Percentiles rank a stretch among this genome's conserved stretches.
Evolutionary conservation across 2,113 vertebrate genomes (phyloP).

Genomic region (Cephalophus harveyi): DNA sequence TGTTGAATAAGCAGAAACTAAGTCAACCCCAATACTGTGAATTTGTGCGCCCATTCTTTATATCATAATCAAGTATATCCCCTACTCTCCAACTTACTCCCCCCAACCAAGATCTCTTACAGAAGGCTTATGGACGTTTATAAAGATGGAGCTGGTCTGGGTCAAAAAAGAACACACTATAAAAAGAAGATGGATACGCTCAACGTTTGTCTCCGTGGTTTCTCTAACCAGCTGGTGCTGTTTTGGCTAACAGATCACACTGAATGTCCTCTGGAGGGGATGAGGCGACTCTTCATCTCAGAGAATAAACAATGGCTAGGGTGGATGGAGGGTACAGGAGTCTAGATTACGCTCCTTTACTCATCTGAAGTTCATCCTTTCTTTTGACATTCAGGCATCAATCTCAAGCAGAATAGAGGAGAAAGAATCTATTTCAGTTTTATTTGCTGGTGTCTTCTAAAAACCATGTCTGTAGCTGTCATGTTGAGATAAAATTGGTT

Average conservation of each 20-base stretch:
- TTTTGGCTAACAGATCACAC: not conserved
- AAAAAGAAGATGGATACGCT: not conserved
- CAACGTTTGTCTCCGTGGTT: not conserved
- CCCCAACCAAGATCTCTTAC: not conserved
- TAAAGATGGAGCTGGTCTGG: not conserved
- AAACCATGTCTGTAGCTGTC: not conserved
- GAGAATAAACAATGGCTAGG: not conserved
- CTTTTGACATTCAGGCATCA: not conserved
- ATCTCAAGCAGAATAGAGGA: not conserved
- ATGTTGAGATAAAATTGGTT: not conserved
- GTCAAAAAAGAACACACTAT: not conserved
- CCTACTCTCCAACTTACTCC: not conserved
- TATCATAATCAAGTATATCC: not conserved
- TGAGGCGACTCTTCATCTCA: not conserved
- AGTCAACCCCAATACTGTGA: not conserved
- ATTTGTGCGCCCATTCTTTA: not conserved
- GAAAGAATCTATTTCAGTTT: conserved; percentile 17
- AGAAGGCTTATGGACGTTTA: not conserved
- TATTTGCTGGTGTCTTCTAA: conserved; percentile 4
- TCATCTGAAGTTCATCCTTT: not conserved
- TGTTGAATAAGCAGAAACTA: not conserved
- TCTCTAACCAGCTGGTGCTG: not conserved
- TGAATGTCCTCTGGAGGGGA: not conserved
- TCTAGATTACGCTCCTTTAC: not conserved
- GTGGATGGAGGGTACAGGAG: not conserved